phyloP scores from a whole-genome alignment of 2,797 vertebrate species.

The Sebastes minor region DNA sequence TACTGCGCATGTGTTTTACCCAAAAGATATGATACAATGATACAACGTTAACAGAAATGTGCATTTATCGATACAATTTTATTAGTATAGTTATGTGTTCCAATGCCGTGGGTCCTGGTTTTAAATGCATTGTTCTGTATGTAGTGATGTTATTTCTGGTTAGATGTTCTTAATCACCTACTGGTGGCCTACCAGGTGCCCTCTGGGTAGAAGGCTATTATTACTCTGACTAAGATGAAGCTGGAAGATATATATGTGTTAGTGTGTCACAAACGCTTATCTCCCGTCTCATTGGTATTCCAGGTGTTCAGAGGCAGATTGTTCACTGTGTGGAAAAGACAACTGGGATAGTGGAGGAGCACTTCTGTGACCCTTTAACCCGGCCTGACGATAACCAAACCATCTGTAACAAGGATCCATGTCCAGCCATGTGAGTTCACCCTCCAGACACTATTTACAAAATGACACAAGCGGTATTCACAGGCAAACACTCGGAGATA shows the following conservation, averaged over 20 bases:
- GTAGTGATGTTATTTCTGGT: background rate
- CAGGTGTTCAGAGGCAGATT: slow-evolving; percentile 90
- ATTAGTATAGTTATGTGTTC: background rate
- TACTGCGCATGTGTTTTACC: too few species aligned
- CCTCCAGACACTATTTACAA: background rate
- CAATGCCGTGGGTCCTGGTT: background rate
- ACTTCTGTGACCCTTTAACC: slow-evolving; percentile 83
- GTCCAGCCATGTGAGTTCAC: slow-evolving; percentile 88
- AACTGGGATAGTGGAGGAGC: slow-evolving; percentile 87
- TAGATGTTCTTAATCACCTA: background rate
- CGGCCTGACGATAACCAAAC: slow-evolving; percentile 87
- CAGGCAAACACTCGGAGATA: background rate
- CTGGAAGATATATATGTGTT: background rate
- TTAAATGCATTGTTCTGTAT: background rate
- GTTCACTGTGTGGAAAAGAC: slow-evolving; percentile 89
- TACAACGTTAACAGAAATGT: too few species aligned
- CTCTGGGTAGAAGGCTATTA: background rate
- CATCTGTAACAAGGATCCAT: slow-evolving; percentile 88
- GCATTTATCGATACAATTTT: too few species aligned
- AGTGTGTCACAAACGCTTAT: background rate
- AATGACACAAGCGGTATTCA: background rate
- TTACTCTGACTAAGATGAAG: background rate
- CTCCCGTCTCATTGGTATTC: slow-evolving; percentile 4
- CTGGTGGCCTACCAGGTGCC: background rate
- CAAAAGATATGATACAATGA: too few species aligned